A percentile compares a stretch with the other conserved stretches of the same genome.
These are phyloP conservation scores for Saguinus midas DNA, from an alignment of 2,113 vertebrate genomes.

Conservation along the genomic window DNA sequence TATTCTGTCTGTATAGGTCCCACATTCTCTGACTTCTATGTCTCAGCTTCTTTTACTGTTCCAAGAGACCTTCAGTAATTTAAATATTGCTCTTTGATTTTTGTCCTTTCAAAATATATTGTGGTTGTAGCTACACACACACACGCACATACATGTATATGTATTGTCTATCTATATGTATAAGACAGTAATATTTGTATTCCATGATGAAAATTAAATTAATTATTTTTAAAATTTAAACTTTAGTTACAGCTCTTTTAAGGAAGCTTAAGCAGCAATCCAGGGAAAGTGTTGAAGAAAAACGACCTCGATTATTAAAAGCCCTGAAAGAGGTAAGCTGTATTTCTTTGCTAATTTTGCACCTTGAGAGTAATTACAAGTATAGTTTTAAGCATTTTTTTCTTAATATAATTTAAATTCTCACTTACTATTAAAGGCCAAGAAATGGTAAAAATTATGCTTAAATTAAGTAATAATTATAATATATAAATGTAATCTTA, in stretches of 20 bases:
- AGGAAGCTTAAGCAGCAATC: conserved; percentile 99
- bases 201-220: neutral
- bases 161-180: neutral
- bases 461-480: conserved; percentile 19
- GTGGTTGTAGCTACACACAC: neutral
- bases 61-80: neutral
- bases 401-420: neutral
- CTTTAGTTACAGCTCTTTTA: conserved; percentile 95
- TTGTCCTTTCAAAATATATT: neutral
- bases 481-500: neutral
- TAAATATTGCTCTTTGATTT: neutral
- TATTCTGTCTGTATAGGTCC: neutral
- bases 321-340: conserved; percentile 95
- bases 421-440: neutral
- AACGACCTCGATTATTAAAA: conserved; percentile 96
- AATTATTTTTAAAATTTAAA: conserved; percentile 12
- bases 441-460: neutral
- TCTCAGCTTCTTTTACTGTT: neutral
- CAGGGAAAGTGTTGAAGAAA: conserved; percentile 98
- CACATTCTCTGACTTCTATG: neutral
- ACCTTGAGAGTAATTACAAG: neutral
- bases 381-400: neutral
- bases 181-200: neutral
- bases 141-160: neutral
- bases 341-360: conserved; percentile 22